These are phyloP conservation scores for Myxocyprinus asiaticus DNA, from an alignment of 2,113 vertebrate species.

Conservation along the genomic window DNA sequence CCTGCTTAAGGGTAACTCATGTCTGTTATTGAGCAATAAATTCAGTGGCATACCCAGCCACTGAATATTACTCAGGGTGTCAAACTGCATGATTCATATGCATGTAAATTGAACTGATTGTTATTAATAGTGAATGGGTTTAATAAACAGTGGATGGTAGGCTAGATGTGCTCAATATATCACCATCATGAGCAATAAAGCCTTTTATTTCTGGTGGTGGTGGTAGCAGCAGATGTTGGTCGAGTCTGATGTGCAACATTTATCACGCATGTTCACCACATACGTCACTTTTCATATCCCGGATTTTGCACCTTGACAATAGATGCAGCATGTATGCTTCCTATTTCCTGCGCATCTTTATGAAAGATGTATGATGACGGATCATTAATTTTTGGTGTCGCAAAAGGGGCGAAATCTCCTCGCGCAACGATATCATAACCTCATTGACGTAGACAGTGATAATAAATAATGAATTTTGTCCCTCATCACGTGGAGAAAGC, in stretches of 20 bases:
- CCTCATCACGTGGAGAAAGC: conserved; percentile 31
- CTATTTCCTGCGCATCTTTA: conserved; percentile 3
- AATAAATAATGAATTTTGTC: conserved; percentile 36
- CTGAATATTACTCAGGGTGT: not conserved
- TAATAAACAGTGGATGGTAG: too few relatives aligned
- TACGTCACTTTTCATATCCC: conserved; percentile 11
- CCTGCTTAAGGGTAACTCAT: not conserved
- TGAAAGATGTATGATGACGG: not conserved
- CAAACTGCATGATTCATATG: not conserved
- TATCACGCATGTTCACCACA: not conserved
- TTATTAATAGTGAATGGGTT: too few relatives aligned
- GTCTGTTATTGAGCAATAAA: not conserved
- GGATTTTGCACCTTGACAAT: not conserved
- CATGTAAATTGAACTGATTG: not conserved
- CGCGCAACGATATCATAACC: conserved; percentile 26
- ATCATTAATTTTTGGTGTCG: not conserved
- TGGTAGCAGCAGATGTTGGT: too few relatives aligned
- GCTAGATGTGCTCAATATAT: not conserved
- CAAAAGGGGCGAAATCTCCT: conserved; percentile 3
- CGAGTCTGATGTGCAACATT: too few relatives aligned
- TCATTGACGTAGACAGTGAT: conserved; percentile 38
- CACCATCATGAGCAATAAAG: not conserved
- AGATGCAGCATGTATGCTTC: not conserved
- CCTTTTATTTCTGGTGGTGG: too few relatives aligned
- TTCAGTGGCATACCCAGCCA: not conserved